Evolutionary conservation across 2,888 invertebrate species (phyloP), one percentile per base, ranked within the genome.

Genomic region (Cyaniris semiargus): DNA sequence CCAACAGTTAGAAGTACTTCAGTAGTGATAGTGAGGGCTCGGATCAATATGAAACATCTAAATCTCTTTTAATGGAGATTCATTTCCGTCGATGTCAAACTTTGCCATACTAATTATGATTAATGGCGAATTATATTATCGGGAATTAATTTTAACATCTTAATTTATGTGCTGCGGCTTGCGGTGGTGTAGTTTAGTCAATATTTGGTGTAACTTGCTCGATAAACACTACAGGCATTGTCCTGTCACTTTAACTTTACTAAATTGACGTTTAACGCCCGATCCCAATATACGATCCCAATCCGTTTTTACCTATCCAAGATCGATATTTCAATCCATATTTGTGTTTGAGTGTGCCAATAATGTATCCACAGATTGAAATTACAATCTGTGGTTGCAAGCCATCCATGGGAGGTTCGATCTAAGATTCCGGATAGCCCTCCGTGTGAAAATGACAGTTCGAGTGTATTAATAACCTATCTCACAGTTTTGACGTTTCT

Each of bases 41-140:
- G n/a, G 71, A 66, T 66, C 66, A 66, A 66, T 71, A 21, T 38
- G 71, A 38, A 71, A 21, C 71, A 71, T 71, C 71, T 71, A 71
- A 71, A 71, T 71, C 71, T 71, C 71, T 71, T 70, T 38, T 71
- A 71, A 71, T 38, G 71, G 71, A 71, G 71, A 71, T 71, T 71
- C 71, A 71, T 71, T 71, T 71, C 71, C 71, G 34, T 71, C 38
- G 71, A 71, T 71, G 71, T 71, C 71, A 38, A 71, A 71, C 71
- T 71, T 71, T 71, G 38, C 71, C 71, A 21, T 38, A 38, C 34
- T 71, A 71, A 71, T 71, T 71, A 71, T 71, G 71, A 71, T 71
- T 38, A 38, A 38, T 71, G 71, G 38, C 38, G 71, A 38, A 71
- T 71, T 38, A 71, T 38, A 71, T 21, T 71, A 71, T 71, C 71